A percentile compares a stretch with the other conserved stretches of the same genome.
These are phyloP conservation scores for Drosophila seguyi DNA, from an alignment of 1,140 invertebrate genomes.

Conservation along the genomic window DNA sequence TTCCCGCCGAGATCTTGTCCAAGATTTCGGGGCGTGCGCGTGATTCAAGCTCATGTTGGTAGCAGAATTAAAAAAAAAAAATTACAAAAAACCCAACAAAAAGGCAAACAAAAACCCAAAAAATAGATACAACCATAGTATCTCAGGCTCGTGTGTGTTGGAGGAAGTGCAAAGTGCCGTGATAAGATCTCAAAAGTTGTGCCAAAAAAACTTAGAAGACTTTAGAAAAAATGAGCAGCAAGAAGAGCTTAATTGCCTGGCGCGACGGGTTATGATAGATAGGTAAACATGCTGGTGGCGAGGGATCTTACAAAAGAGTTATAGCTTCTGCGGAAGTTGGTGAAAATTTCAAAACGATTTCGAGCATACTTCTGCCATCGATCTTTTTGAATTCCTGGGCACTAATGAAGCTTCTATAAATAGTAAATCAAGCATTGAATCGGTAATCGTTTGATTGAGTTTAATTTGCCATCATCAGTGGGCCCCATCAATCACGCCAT, in stretches of 20 bases:
- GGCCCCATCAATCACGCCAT: slow-evolving; percentile 42
- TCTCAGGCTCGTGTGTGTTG: slow-evolving; percentile 47
- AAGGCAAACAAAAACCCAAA: neutral
- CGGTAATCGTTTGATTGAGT: slow-evolving; percentile 42
- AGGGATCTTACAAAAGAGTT: slow-evolving; percentile 7
- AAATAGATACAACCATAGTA: slow-evolving; percentile 20
- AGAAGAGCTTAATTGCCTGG: slow-evolving; percentile 47
- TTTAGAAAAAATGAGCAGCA: slow-evolving; percentile 45
- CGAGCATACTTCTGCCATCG: slow-evolving; percentile 23
- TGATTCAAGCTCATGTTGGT: slow-evolving; percentile 66
- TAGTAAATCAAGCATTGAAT: slow-evolving; percentile 38
- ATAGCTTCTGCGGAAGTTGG: slow-evolving; percentile 30
- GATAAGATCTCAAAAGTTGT: slow-evolving; percentile 53
- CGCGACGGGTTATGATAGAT: slow-evolving; percentile 50
- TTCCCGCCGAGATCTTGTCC: slow-evolving; percentile 54
- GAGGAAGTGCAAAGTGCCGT: slow-evolving; percentile 61
- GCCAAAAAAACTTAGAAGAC: slow-evolving; percentile 33
- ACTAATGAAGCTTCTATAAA: slow-evolving; percentile 32
- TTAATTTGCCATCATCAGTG: slow-evolving; percentile 40
- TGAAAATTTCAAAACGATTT: slow-evolving; percentile 10
- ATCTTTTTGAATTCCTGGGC: slow-evolving; percentile 4
- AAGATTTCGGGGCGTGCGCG: slow-evolving; percentile 63
- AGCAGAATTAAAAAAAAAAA: slow-evolving; percentile 18
- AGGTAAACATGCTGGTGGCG: slow-evolving; percentile 15
- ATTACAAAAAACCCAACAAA: neutral